Base-by-base conservation (phyloP, 1,140 invertebrate species). In the Portunus trituberculatus region DNA sequence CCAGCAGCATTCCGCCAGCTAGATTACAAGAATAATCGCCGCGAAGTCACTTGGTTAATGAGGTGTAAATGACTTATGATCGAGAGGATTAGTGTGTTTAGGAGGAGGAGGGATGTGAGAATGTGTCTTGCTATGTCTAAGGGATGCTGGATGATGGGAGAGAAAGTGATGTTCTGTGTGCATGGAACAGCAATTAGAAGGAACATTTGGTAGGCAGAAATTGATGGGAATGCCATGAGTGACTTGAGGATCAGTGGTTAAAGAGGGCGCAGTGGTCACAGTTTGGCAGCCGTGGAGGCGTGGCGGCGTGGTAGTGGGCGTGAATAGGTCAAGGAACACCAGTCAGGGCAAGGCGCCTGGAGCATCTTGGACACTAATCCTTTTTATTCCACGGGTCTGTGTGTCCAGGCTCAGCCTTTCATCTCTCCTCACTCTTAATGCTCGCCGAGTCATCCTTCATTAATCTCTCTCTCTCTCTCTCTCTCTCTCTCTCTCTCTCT, bases 401-500 rank as follows among this genome's bases (percentile, higher is more conserved):
- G 76, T 82, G 3, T 32, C 83, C 31, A 29, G 31, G 10, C 25
- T 84, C 31, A 84, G 0, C 31, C 83, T 84, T 84, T 84, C n/a
- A n/a, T 28, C 83, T 32, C 0, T n/a, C 28, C 31, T 84, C 83
- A 28, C 31, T 84, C 10, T 32, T 84, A 4, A 84, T 32, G 83
- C 28, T 6, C 83, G n/a, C n/a, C 31, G n/a, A 12, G 7, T 84
- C n/a, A 28, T 29, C 28, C 16, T 32, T 29, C 10, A 84, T 84
- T 29, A 84, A 4, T 32, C 83, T 32, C 83, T 84, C 83, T 84
- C 83, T 84, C 83, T 84, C 83, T 84, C 83, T 84, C 83, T 84
- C 83, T 84, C 83, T 84, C 83, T 84, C 83, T 84, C 83, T 84
- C 83, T 84, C 83, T 84, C 83, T 84, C 83, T 84, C 67, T 76